Base-by-base conservation (phyloP, 2,888 invertebrate genomes). In the Drosophila ochracea region DNA sequence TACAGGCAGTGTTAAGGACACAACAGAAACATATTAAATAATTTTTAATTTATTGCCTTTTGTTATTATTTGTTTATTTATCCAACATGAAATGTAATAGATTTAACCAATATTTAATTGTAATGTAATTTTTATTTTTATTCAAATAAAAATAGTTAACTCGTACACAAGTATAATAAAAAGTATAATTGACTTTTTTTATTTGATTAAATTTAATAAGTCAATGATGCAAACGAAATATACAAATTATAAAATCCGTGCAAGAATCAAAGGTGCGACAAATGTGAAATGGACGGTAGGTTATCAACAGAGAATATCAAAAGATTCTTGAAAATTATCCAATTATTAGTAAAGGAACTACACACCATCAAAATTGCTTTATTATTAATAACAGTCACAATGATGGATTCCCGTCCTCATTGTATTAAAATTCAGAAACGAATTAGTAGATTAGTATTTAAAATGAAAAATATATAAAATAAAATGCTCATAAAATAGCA, bases 1-100 rank as follows among this genome's bases (percentile, higher is more conserved):
- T 13, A 76, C 77, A 7, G 77, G 58, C 7, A 84, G 76, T 62
- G 43, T 67, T 41, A 89, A 82, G 28, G 83, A 84, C 9, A 78
- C 82, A 25, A 83, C 85, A 25, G 76, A 81, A 65, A 77, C 76
- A 13, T 78, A 68, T 69, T 84, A 72, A 80, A 13, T 33, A 10
- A 30, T 31, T 0, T 3, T 11, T 16, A 58, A 16, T 16, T 16
- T 10, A 10, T 5, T 19, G 6, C 4, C 30, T 7, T n/a, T 28
- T 35, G 9, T 13, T 50, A 6, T 35, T 35, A 21, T 16, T 43
- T 41, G 13, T 28, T 52, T 19, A 19, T 2, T 30, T 54, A 37
- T n/a, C 25, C 50, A 19, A 50, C 9, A 47, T 19, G 5, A 19
- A 21, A 28, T 58, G 9, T 41, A 28, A 30, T 41, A 30, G 28